Evolutionary conservation across 2,113 vertebrate species (phyloP), one percentile per base, ranked within the genome.

Genomic region (Nesogale talazaci): DNA sequence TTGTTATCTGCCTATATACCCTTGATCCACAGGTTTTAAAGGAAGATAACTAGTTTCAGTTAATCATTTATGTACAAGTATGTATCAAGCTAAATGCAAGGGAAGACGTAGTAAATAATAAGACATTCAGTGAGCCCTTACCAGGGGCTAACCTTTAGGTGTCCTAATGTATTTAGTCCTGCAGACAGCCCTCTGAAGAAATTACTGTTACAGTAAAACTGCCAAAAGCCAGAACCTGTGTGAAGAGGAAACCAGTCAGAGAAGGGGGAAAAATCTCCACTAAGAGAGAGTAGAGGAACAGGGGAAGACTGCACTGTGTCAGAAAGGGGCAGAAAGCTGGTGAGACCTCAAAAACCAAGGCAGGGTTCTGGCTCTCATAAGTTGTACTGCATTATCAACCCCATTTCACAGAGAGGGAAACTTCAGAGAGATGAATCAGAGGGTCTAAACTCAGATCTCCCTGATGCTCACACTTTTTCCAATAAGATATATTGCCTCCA

Each of bases 61-160:
- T 83, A 14, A 86, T 63, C 36, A 42, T 70, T 84, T 29, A 57
- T 76, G 27, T 83, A 27, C 78, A 82, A 84, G n/a, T 63, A 87
- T 87, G 74, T 94, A 77, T 77, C 83, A 91, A 89, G n/a, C 70
- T 92, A 92, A 83, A 88, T 61, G 42, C 56, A 90, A 91, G 70
- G 31, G 31, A 69, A 91, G 83, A 78, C n/a, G 70, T 77, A 82
- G 1, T 63, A 84, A 63, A 74, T 31, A 77, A 38, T 22, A 88
- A 40, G 7, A 7, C n/a, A 90, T n/a, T 93, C 78, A 83, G 25
- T 34, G 27, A 70, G 59, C 25, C n/a, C 31, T 92, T 83, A 70
- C 7, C 40, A 67, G 36, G 20, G 17, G 14, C 78, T 88, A 65
- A 69, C 29, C 16, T 81, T 93, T 85, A 63, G 9, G 63, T 7